Percentiles rank a stretch among this genome's conserved stretches.
Evolutionary conservation across 2,797 vertebrate genomes (phyloP).

Genomic region (Sternotherus odoratus): DNA sequence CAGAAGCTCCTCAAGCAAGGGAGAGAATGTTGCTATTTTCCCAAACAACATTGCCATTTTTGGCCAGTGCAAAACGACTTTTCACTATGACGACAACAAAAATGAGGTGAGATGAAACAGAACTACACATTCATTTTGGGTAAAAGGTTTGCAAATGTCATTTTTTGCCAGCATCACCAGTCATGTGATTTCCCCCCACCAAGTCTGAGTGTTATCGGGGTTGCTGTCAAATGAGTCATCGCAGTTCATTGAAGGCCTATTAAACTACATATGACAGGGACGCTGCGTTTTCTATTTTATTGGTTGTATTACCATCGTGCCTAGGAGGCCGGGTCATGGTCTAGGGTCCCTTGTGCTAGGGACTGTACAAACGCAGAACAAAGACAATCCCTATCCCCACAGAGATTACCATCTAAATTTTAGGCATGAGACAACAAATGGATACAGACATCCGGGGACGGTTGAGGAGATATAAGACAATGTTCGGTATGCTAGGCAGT

Average conservation of each 20-base stretch:
- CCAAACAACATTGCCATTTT: background rate
- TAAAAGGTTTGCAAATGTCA: background rate
- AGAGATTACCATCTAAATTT: background rate
- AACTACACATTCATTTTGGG: background rate
- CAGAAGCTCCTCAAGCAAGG: background rate
- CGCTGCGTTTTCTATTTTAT: background rate
- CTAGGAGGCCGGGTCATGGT: background rate
- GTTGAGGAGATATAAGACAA: background rate
- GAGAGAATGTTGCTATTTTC: background rate
- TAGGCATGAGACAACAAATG: background rate
- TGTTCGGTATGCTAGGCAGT: background rate
- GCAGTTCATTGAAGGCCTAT: background rate
- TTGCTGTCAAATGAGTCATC: constrained; percentile 4
- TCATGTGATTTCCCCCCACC: background rate
- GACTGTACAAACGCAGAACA: background rate
- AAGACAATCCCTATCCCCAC: background rate
- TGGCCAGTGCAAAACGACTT: background rate
- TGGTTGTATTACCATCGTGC: background rate
- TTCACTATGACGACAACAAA: background rate
- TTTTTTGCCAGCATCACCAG: background rate
- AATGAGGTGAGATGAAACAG: background rate
- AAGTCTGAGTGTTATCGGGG: background rate
- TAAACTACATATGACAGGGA: background rate
- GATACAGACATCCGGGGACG: background rate
- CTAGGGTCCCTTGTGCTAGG: background rate